Base-by-base conservation (phyloP, 2,797 vertebrate species). In the Meriones psammophilus region DNA sequence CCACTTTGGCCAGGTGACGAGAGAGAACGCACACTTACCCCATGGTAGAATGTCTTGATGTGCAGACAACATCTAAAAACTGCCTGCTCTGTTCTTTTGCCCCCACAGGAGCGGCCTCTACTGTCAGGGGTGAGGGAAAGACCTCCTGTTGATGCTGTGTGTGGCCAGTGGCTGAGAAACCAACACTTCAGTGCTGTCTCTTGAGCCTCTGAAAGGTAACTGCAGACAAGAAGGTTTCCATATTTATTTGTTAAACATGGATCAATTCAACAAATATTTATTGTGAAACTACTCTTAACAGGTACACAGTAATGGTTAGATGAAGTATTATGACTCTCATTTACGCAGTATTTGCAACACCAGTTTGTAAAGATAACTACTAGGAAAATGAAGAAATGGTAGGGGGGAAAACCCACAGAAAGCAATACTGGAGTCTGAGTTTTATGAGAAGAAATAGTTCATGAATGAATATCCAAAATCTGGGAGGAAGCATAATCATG, bases 261-360 rank as follows among this genome's bases (percentile, higher is more conserved):
- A 10, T 93, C 24, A 71, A 88, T n/a, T 88, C 71, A 80, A 50
- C 14, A 91, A 33, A 78, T 86, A 91, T 36, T 88, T 22, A 68
- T 77, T 89, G 50, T 62, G 6, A 6, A 62, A 2, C 36, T 64
- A 39, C 24, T 74, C 33, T 30, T 26, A 87, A 30, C 42, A 62
- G 8, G 46, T 76, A 93, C 1, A n/a, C 60, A 77, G 54, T 36
- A 73, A 68, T 18, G 60, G 64, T 62, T 81, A 87, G 74, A 39
- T 30, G 15, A 39, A 62, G 22, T 58, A 81, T 81, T 36, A 81
- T 60, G 79, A 39, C 13, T 81, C 3, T 80, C 39, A 81, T 60
- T 60, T 39, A 62, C n/a, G 15, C 0, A 56, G n/a, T 39, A n/a
- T 62, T 46, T 56, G 20, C 2, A 84, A 77, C 8, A 91, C 36